These are phyloP conservation scores for Embiotoca jacksoni DNA, from an alignment of 2,113 vertebrate species.

Conservation along the genomic window DNA sequence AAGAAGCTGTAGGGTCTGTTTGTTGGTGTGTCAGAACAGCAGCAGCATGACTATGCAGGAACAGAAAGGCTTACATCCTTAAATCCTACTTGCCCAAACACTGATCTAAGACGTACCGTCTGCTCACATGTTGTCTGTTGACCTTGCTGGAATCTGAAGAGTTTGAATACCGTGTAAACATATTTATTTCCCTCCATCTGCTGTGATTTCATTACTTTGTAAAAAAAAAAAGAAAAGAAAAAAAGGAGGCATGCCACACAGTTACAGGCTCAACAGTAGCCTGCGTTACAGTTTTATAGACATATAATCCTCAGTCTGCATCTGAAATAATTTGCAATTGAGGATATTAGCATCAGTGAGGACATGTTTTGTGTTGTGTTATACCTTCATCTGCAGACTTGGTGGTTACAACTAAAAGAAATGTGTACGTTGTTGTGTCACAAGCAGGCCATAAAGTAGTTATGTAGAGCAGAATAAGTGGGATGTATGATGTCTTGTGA, in stretches of 20 bases:
- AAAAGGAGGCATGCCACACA: neutral
- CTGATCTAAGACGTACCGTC: neutral
- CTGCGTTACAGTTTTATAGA: conserved; percentile 6
- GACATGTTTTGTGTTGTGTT: neutral
- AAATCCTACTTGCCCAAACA: neutral
- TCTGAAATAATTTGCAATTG: neutral
- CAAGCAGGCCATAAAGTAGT: no score
- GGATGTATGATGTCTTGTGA: neutral
- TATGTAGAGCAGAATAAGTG: neutral
- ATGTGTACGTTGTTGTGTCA: neutral
- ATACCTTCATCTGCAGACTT: neutral
- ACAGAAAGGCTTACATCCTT: neutral
- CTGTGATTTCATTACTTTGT: conserved; percentile 9
- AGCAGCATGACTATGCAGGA: no score
- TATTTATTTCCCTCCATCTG: conserved; percentile 16
- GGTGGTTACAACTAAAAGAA: neutral
- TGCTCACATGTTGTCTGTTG: conserved; percentile 2
- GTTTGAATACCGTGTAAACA: conserved; percentile 17
- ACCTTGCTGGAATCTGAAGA: neutral
- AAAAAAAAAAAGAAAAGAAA: neutral
- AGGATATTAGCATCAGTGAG: conserved; percentile 3
- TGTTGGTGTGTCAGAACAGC: no score
- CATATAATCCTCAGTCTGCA: neutral
- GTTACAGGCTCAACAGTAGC: conserved; percentile 6
- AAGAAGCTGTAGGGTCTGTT: no score